A percentile compares a stretch with the other conserved stretches of the same genome.
phyloP scores from a whole-genome alignment of 2,888 invertebrate genomes.

The Hanleya hanleyi region DNA sequence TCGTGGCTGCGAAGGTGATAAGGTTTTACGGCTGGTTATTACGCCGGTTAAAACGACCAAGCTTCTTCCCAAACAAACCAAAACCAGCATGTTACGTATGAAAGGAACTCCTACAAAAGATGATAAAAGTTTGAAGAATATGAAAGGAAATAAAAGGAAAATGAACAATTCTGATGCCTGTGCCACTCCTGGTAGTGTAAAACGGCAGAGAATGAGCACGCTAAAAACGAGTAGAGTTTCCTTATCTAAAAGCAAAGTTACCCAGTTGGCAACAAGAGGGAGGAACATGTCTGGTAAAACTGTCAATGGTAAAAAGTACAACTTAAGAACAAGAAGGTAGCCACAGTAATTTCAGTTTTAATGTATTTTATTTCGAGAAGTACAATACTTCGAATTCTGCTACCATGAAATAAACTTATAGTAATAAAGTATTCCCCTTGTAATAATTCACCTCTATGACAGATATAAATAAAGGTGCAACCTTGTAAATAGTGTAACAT shows the following conservation, averaged over 20 bases:
- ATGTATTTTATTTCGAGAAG: neutral
- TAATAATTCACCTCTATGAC: too few relatives aligned
- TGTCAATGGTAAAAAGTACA: neutral
- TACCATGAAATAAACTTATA: too few relatives aligned
- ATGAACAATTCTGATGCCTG: neutral
- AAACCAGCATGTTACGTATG: slow-evolving; percentile 57
- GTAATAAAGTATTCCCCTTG: too few relatives aligned
- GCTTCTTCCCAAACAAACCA: slow-evolving; percentile 50
- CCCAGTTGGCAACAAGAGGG: neutral
- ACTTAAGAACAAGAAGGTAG: slow-evolving; percentile 9
- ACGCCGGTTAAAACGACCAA: slow-evolving; percentile 42
- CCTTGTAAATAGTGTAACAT: too few relatives aligned
- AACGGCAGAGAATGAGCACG: neutral
- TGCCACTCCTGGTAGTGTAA: neutral
- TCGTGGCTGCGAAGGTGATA: slow-evolving; percentile 17
- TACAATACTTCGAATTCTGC: too few relatives aligned
- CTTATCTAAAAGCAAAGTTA: neutral
- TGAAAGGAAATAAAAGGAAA: neutral
- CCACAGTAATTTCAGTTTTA: neutral
- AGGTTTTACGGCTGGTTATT: slow-evolving; percentile 50
- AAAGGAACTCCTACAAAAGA: slow-evolving; percentile 46
- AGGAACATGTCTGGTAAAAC: neutral
- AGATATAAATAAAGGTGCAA: too few relatives aligned
- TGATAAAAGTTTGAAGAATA: neutral
- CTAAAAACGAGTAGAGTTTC: neutral